Evolutionary conservation across 2,888 invertebrate species (phyloP).

Genomic region (Sceliomorpha sp.): DNA sequence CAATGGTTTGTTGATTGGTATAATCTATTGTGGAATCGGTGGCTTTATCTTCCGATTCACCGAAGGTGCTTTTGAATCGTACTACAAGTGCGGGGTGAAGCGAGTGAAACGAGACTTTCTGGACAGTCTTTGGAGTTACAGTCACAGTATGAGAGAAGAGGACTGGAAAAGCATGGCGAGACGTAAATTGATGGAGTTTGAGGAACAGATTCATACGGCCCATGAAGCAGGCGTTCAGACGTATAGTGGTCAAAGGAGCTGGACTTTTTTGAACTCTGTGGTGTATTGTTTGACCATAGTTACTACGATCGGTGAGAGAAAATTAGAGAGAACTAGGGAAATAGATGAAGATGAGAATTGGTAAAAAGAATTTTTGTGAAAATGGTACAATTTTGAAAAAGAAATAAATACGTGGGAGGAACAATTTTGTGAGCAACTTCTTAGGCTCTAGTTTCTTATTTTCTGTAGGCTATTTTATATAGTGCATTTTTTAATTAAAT

Average conservation of each 20-base stretch:
- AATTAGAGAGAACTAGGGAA: too few species aligned
- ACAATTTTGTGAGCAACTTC: too few species aligned
- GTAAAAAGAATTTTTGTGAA: slow-evolving; percentile 10
- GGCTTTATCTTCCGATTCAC: slow-evolving; percentile 90
- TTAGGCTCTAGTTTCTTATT: too few species aligned
- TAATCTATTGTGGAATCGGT: slow-evolving; percentile 89
- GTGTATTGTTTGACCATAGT: slow-evolving; percentile 92
- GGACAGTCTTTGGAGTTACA: slow-evolving; percentile 90
- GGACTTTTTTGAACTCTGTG: slow-evolving; percentile 93
- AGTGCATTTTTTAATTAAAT: too few species aligned
- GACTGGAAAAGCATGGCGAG: slow-evolving; percentile 95
- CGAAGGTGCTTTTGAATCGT: slow-evolving; percentile 92
- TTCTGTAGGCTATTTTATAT: too few species aligned
- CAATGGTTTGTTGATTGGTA: slow-evolving; percentile 85
- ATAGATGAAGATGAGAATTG: too few species aligned
- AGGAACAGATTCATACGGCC: slow-evolving; percentile 91
- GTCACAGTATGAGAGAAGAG: slow-evolving; percentile 91
- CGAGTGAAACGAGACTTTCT: slow-evolving; percentile 92
- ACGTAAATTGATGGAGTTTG: slow-evolving; percentile 89
- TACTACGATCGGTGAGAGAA: slow-evolving; percentile 91
- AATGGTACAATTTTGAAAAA: too few species aligned
- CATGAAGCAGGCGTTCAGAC: slow-evolving; percentile 92
- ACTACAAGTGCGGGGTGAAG: slow-evolving; percentile 93
- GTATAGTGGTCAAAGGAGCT: slow-evolving; percentile 91
- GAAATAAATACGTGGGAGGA: too few species aligned